phyloP scores from a whole-genome alignment of 1,140 invertebrate genomes.

The honey bee (Apis mellifera) region DNA sequence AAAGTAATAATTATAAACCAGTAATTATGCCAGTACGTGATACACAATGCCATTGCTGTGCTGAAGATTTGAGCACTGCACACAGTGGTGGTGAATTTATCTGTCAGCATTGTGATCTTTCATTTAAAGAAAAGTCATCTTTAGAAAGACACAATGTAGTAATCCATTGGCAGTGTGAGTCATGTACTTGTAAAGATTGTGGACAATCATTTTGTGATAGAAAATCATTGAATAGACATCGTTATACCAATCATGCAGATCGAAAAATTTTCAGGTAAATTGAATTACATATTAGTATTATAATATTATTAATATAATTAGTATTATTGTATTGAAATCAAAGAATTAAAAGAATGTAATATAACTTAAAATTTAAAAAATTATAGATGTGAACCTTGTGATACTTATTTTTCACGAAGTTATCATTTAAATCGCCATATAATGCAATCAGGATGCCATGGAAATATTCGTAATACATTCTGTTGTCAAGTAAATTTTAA shows the following conservation, averaged over 20 bases:
- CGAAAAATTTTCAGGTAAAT: slow-evolving; percentile 72
- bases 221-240: slow-evolving; percentile 81
- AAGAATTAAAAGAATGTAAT: slow-evolving; percentile 49
- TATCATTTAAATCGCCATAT: slow-evolving; percentile 90
- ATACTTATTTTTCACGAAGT: slow-evolving; percentile 87
- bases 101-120: slow-evolving; percentile 80
- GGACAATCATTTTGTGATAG: slow-evolving; percentile 80
- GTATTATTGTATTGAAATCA: no score
- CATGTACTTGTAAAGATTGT: slow-evolving; percentile 80
- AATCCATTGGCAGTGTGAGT: slow-evolving; percentile 80
- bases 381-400: slow-evolving; percentile 83
- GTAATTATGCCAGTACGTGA: slow-evolving; percentile 74
- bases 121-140: slow-evolving; percentile 80
- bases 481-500: slow-evolving; percentile 83
- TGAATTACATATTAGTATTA: background rate
- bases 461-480: slow-evolving; percentile 82
- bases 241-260: slow-evolving; percentile 78
- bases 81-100: slow-evolving; percentile 80
- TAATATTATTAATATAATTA: no score
- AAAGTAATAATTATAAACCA: slow-evolving; percentile 72
- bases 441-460: slow-evolving; percentile 88
- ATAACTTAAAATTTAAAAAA: slow-evolving; percentile 50
- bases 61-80: slow-evolving; percentile 80
- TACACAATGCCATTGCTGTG: slow-evolving; percentile 82
- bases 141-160: slow-evolving; percentile 81